Conservation (phyloP, 2,888 invertebrate species). For the Xestia rhomboidea region DNA sequence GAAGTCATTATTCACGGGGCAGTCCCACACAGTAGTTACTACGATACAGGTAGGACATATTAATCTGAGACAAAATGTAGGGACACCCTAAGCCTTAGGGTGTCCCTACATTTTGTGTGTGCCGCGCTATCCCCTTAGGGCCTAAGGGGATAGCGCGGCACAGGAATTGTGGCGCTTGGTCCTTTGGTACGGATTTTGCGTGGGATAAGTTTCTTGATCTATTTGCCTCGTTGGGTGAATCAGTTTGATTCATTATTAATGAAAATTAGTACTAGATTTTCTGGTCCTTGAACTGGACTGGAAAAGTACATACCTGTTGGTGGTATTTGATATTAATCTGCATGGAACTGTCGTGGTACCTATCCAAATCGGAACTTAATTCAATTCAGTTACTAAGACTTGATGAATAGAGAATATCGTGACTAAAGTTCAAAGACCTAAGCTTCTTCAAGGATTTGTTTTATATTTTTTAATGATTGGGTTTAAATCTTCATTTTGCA, state of each 20-base stretch:
- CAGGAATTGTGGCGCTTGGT: slow-evolving; percentile 25
- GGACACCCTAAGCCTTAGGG: too few species aligned
- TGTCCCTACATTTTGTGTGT: too few species aligned
- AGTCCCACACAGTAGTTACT: slow-evolving; percentile 63
- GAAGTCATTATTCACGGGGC: slow-evolving; percentile 46
- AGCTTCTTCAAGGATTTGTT: not conserved
- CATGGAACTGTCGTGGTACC: not conserved
- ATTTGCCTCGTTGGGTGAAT: not conserved
- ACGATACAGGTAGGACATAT: slow-evolving; percentile 50
- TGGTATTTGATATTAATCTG: too few species aligned
- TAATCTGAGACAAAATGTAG: slow-evolving; percentile 62
- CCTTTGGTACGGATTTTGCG: not conserved
- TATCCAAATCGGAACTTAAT: not conserved
- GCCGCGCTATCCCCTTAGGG: too few species aligned
- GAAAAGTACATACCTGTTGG: not conserved
- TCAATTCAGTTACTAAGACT: not conserved
- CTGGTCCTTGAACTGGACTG: not conserved
- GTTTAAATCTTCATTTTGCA: not conserved
- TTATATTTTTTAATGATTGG: not conserved
- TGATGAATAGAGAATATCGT: not conserved
- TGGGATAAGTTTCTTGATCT: too few species aligned
- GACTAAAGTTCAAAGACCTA: not conserved
- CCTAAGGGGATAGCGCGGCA: slow-evolving; percentile 47
- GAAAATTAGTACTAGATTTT: not conserved
- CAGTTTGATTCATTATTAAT: not conserved